These are phyloP conservation scores for Anthrax anthrax DNA, from an alignment of 2,888 invertebrate genomes.

Conservation along the genomic window DNA sequence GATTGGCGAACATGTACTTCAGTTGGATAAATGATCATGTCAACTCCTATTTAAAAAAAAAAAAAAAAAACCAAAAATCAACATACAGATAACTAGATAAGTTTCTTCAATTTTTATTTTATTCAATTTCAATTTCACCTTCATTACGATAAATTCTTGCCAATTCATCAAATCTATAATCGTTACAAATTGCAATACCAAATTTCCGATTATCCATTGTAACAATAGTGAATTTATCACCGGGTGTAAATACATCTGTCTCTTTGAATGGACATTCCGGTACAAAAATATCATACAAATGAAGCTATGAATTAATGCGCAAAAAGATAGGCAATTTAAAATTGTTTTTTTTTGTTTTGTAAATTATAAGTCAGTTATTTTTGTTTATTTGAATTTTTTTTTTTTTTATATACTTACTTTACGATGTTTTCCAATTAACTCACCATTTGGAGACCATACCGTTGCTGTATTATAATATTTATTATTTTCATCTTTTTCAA, in stretches of 20 bases:
- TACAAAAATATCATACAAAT: slow-evolving; percentile 80
- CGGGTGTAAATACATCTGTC: slow-evolving; percentile 66
- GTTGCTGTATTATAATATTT: slow-evolving; percentile 78
- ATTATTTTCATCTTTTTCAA: slow-evolving; percentile 51
- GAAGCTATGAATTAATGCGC: slow-evolving; percentile 44
- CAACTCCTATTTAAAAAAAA: background rate
- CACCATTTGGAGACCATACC: slow-evolving; percentile 66
- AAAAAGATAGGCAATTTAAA: no score
- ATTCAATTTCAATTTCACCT: slow-evolving; percentile 24
- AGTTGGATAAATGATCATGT: slow-evolving; percentile 3
- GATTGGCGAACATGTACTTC: slow-evolving; percentile 33
- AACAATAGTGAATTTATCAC: slow-evolving; percentile 60
- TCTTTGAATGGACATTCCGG: slow-evolving; percentile 58
- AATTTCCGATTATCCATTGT: slow-evolving; percentile 54
- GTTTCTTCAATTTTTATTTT: background rate
- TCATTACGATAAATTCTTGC: slow-evolving; percentile 53
- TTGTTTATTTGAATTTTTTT: background rate
- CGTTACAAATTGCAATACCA: slow-evolving; percentile 93
- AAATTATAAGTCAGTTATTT: background rate
- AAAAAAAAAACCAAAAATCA: background rate
- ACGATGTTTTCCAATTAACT: slow-evolving; percentile 63
- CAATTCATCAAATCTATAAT: slow-evolving; percentile 81
- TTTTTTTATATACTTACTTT: slow-evolving; percentile 63
- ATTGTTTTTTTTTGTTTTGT: background rate
- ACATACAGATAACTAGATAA: background rate